phyloP scores from a whole-genome alignment of 2,113 vertebrate genomes.

The Proterorhinus semilunaris region DNA sequence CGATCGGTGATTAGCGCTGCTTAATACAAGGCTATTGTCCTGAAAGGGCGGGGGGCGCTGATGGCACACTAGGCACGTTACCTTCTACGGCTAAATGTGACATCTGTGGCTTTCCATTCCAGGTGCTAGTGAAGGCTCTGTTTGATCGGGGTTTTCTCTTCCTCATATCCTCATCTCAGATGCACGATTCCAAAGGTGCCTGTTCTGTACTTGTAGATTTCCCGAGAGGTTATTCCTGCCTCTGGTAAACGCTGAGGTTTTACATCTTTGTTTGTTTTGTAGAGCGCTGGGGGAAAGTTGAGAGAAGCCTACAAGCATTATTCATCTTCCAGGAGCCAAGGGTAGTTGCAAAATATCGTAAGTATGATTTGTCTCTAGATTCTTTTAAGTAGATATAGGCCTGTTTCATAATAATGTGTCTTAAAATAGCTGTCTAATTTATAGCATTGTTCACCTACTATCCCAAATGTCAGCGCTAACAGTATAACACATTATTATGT shows the following conservation, averaged over 20 bases:
- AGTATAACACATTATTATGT: neutral
- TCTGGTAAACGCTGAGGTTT: conserved; percentile 20
- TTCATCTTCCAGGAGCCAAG: conserved; percentile 92
- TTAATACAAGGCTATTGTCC: no score
- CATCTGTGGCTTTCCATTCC: conserved; percentile 16
- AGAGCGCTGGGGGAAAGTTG: conserved; percentile 81
- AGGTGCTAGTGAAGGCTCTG: conserved; percentile 94
- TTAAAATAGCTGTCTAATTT: no score
- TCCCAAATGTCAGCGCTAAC: neutral
- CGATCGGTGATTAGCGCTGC: no score
- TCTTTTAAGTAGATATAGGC: neutral
- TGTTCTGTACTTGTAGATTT: conserved; percentile 19
- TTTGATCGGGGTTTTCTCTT: conserved; percentile 90
- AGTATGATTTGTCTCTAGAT: conserved; percentile 54
- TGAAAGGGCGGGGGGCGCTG: no score
- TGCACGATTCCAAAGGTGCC: conserved; percentile 86
- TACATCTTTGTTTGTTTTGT: conserved; percentile 45
- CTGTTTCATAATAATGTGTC: neutral
- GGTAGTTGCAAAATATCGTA: conserved; percentile 71
- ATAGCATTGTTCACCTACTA: neutral
- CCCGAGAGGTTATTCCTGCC: conserved; percentile 33
- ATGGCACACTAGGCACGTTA: no score
- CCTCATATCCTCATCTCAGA: conserved; percentile 88
- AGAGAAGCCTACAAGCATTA: conserved; percentile 84
- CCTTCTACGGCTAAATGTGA: conserved; percentile 11